Percentiles rank a stretch among this genome's conserved stretches.
These are phyloP conservation scores for Silurus meridionalis DNA, from an alignment of 2,113 vertebrate genomes.

Conservation along the genomic window DNA sequence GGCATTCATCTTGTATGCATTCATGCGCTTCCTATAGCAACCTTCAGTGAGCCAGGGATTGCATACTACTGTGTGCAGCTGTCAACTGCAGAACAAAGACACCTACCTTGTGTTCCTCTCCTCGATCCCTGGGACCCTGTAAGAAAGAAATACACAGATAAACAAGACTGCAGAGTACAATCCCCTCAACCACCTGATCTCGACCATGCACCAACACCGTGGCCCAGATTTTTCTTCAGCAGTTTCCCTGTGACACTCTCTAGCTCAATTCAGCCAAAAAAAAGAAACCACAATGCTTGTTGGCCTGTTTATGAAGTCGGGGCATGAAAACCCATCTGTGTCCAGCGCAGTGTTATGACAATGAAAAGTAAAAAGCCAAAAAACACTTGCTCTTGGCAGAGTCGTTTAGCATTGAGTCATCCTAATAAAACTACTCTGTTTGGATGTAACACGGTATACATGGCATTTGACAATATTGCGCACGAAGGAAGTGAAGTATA, in stretches of 20 bases:
- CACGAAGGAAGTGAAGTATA: background rate
- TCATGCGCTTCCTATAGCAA: background rate
- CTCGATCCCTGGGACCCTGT: constrained; percentile 74
- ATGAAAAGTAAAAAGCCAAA: constrained; percentile 34
- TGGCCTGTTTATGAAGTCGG: background rate
- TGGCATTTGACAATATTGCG: background rate
- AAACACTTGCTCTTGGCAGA: constrained; percentile 8
- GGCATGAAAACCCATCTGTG: background rate
- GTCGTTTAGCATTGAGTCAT: background rate
- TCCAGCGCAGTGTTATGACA: constrained; percentile 22
- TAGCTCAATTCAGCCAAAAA: background rate
- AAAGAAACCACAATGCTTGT: background rate
- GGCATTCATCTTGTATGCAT: background rate
- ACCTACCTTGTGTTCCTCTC: constrained; percentile 79
- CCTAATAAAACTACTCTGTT: background rate
- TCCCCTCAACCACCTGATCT: background rate
- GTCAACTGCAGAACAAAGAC: background rate
- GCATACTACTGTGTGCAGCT: background rate
- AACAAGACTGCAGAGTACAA: background rate
- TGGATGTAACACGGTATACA: constrained; percentile 11
- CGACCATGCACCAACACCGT: too few relatives aligned
- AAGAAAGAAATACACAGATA: constrained; percentile 27
- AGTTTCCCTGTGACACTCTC: background rate
- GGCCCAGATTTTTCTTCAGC: background rate
- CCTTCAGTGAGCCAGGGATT: background rate